Evolutionary conservation across 2,797 vertebrate species (phyloP).

Genomic region (Eulemur albifrons): DNA sequence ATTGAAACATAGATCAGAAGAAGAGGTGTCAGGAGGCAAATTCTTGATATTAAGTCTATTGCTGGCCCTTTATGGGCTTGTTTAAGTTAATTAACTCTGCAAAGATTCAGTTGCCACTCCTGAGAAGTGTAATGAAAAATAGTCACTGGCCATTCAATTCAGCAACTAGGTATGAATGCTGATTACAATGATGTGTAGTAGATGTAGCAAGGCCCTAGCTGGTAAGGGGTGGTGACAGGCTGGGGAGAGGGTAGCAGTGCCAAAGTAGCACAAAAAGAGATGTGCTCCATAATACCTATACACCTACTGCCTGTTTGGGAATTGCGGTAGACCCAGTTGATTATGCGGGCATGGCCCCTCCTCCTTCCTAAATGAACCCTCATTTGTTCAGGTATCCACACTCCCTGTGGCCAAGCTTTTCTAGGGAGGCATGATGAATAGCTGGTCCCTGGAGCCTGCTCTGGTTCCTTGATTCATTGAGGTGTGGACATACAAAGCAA

Average conservation of each 20-base stretch:
- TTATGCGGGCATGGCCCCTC: accelerated
- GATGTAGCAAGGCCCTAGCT: neutral
- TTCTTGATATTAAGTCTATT: conserved; percentile 3
- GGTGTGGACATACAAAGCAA: neutral
- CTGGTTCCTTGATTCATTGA: neutral
- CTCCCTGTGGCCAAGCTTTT: neutral
- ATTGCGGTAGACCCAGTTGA: too few species aligned
- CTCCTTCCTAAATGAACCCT: neutral
- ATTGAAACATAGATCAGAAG: neutral
- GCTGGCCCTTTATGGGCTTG: neutral
- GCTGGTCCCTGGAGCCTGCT: accelerated
- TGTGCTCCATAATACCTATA: neutral
- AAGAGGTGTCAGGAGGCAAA: neutral
- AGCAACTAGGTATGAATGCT: neutral
- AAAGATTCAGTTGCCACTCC: neutral
- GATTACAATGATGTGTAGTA: neutral
- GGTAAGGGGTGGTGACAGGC: neutral
- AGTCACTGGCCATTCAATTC: neutral
- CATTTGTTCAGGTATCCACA: neutral
- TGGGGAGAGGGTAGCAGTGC: too few species aligned
- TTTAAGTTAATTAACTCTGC: neutral
- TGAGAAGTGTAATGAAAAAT: neutral
- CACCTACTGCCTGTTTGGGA: accelerated
- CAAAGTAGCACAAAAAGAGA: neutral
- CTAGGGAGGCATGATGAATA: neutral